These are phyloP conservation scores for Andrena flavipes DNA, from an alignment of 2,888 invertebrate species.

Conservation along the genomic window DNA sequence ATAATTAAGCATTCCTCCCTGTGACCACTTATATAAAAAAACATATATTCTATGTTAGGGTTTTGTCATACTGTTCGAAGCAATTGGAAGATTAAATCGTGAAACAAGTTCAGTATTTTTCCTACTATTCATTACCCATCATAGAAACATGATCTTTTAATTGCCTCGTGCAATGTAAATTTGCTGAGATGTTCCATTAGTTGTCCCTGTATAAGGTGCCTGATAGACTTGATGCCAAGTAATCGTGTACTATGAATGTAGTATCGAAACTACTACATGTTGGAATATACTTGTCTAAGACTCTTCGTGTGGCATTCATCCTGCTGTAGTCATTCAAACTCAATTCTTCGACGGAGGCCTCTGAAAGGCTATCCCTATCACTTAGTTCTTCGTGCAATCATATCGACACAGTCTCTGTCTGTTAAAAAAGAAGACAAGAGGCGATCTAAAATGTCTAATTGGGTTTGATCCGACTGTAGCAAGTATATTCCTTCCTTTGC, in stretches of 20 bases:
- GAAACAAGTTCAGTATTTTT: neutral
- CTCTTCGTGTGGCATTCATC: neutral
- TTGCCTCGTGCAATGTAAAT: slow-evolving; percentile 4
- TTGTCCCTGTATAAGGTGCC: neutral
- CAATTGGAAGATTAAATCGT: no score
- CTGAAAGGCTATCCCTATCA: neutral
- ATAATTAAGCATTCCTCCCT: no score
- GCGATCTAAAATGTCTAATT: neutral
- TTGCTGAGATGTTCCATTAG: neutral
- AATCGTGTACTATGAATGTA: neutral
- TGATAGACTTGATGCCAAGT: neutral
- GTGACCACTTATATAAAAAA: neutral
- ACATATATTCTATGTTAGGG: neutral
- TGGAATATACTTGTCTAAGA: neutral
- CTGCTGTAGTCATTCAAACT: neutral
- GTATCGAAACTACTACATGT: neutral
- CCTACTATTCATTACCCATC: no score
- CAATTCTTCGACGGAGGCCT: neutral
- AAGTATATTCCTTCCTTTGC: neutral
- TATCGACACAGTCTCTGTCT: no score
- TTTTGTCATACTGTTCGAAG: neutral
- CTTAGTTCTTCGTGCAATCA: no score
- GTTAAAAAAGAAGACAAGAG: no score
- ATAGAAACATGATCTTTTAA: neutral
- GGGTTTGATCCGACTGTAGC: neutral